phyloP scores from a whole-genome alignment of 2,888 invertebrate species.

The Mythimna vitellina region DNA sequence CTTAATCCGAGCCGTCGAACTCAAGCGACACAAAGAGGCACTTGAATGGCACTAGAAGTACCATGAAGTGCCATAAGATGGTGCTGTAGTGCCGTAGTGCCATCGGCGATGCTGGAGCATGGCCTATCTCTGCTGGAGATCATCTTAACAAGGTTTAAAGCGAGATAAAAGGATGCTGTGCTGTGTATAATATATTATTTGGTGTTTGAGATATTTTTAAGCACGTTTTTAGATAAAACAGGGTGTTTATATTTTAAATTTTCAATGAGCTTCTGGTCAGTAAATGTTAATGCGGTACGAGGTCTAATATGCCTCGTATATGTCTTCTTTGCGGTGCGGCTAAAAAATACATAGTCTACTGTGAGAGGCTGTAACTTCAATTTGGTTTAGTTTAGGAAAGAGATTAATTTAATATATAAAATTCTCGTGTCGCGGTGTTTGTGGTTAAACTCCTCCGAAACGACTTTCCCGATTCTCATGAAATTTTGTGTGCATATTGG shows the following conservation, averaged over 20 bases:
- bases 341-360: too few relatives aligned
- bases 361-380: too few relatives aligned
- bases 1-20: slow-evolving; percentile 28
- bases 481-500: too few relatives aligned
- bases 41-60: slow-evolving; percentile 22
- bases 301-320: too few relatives aligned
- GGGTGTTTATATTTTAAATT: not conserved
- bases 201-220: slow-evolving; percentile 26
- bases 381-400: too few relatives aligned
- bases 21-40: slow-evolving; percentile 40
- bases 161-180: slow-evolving; percentile 17
- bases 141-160: slow-evolving; percentile 40
- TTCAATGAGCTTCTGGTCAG: not conserved
- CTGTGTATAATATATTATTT: slow-evolving; percentile 29
- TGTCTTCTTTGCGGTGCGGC: too few relatives aligned
- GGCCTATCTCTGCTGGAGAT: slow-evolving; percentile 41
- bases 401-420: too few relatives aligned
- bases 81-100: slow-evolving; percentile 27
- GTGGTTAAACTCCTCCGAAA: too few relatives aligned
- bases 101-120: slow-evolving; percentile 37
- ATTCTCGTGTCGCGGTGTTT: too few relatives aligned
- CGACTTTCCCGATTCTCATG: too few relatives aligned
- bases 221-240: slow-evolving; percentile 50
- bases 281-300: too few relatives aligned
- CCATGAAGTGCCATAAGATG: slow-evolving; percentile 37